These are phyloP conservation scores for Eupithecia tripunctaria DNA, from an alignment of 2,888 invertebrate genomes.

Conservation along the genomic window DNA sequence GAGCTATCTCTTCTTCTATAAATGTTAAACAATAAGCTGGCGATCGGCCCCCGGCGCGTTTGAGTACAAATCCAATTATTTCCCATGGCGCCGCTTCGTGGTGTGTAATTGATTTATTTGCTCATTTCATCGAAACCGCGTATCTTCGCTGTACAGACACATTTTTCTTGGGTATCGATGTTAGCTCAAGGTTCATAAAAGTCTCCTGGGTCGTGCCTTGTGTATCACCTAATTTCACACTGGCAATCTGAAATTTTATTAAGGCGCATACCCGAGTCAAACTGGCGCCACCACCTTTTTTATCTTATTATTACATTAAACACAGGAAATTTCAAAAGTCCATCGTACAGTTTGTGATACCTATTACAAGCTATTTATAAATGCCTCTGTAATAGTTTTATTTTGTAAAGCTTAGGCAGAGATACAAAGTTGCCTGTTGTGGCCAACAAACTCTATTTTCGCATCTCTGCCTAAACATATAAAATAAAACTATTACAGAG, in stretches of 20 bases:
- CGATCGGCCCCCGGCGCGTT: slow-evolving; percentile 69
- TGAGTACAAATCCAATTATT: slow-evolving; percentile 78
- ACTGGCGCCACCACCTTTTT: too few species aligned
- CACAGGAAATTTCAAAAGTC: too few species aligned
- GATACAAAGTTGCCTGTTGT: too few species aligned
- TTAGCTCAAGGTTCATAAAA: slow-evolving; percentile 5
- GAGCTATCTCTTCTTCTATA: slow-evolving; percentile 24
- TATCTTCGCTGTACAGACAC: slow-evolving; percentile 56
- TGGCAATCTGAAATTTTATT: not conserved
- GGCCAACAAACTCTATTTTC: too few species aligned
- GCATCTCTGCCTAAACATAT: too few species aligned
- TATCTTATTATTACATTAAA: too few species aligned
- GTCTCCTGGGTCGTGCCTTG: not conserved
- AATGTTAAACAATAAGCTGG: slow-evolving; percentile 70
- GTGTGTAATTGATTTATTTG: slow-evolving; percentile 80
- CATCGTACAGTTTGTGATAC: too few species aligned
- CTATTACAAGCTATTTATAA: too few species aligned
- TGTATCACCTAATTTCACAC: not conserved
- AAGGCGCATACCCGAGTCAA: too few species aligned
- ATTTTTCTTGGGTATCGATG: slow-evolving; percentile 48
- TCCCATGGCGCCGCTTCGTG: slow-evolving; percentile 67
- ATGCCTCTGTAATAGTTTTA: too few species aligned
- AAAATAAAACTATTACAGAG: too few species aligned
- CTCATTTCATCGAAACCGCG: slow-evolving; percentile 65
- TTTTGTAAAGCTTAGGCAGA: too few species aligned